Conservation (phyloP, 2,888 invertebrate genomes). For the Chrysolina americana region DNA sequence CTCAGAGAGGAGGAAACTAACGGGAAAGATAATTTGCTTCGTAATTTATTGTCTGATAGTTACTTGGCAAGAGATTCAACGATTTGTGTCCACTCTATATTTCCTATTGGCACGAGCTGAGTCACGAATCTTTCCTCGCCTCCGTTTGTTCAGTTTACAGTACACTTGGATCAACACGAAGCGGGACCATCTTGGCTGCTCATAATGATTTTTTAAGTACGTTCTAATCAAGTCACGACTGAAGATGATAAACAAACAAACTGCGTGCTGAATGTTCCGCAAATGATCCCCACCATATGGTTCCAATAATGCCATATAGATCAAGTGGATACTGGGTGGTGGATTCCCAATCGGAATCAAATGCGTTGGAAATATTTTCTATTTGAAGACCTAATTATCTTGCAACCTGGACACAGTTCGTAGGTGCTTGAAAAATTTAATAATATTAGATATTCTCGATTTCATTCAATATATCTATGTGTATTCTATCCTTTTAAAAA, state of each 20-base stretch:
- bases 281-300: slow-evolving; percentile 13
- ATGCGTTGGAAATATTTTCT: too few relatives aligned
- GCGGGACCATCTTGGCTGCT: background rate
- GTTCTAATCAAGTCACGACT: slow-evolving; percentile 11
- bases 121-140: slow-evolving; percentile 12
- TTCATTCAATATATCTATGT: too few relatives aligned
- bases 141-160: slow-evolving; percentile 8
- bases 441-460: too few relatives aligned
- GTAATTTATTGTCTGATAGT: background rate
- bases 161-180: slow-evolving; percentile 4
- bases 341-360: background rate
- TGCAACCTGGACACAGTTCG: too few relatives aligned
- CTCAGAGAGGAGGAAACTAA: too few relatives aligned
- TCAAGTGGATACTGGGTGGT: background rate
- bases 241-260: slow-evolving; percentile 14
- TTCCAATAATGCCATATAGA: slow-evolving; percentile 4
- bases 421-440: too few relatives aligned
- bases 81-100: background rate
- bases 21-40: too few relatives aligned
- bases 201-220: slow-evolving; percentile 11
- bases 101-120: slow-evolving; percentile 8
- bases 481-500: too few relatives aligned
- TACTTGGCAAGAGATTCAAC: background rate
- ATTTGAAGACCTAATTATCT: too few relatives aligned
- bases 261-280: slow-evolving; percentile 17